These are phyloP conservation scores for Cantharis nigra DNA, from an alignment of 2,888 invertebrate genomes.

Conservation along the genomic window DNA sequence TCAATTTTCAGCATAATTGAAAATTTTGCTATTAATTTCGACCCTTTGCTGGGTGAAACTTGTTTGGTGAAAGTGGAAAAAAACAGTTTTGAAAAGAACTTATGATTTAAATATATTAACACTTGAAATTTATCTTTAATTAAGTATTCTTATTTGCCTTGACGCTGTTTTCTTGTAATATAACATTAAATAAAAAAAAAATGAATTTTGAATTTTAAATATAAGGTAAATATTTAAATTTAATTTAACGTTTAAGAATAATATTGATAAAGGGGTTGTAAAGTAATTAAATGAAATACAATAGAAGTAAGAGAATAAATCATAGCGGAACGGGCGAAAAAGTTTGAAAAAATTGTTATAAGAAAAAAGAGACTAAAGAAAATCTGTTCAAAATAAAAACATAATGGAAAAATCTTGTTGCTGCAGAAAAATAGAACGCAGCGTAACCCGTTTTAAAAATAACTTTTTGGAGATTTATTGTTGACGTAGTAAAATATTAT, in stretches of 20 bases:
- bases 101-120: neutral
- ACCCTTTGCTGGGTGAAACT: neutral
- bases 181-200: neutral
- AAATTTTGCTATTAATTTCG: neutral
- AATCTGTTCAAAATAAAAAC: slow-evolving; percentile 31
- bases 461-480: slow-evolving; percentile 18
- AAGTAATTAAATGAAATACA: neutral
- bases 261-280: neutral
- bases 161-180: neutral
- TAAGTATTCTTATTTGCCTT: neutral
- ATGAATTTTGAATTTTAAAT: neutral
- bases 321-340: neutral
- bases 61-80: neutral
- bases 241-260: neutral
- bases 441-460: slow-evolving; percentile 21
- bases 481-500: neutral
- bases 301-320: neutral
- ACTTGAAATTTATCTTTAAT: neutral
- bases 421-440: slow-evolving; percentile 8
- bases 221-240: neutral
- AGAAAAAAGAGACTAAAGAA: slow-evolving; percentile 24
- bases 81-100: neutral
- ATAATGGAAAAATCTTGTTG: slow-evolving; percentile 31
- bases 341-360: slow-evolving; percentile 20
- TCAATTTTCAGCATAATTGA: neutral